These are phyloP conservation scores for Sardinella longiceps DNA, from an alignment of 2,797 vertebrate genomes.

Conservation along the genomic window DNA sequence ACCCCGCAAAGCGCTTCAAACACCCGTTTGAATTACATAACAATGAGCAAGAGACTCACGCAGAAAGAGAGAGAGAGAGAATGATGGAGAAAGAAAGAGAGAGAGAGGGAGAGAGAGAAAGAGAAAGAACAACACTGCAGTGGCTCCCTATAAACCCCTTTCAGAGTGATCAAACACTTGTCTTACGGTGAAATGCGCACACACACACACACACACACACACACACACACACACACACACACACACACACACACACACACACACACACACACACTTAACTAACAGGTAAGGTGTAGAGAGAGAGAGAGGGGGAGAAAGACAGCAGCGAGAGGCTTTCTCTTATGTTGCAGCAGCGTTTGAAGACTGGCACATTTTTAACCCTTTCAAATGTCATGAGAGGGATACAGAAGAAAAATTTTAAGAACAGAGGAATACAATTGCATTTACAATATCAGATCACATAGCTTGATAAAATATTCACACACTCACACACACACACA, in stretches of 20 bases:
- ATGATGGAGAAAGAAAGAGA: not conserved
- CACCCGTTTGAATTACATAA: constrained; percentile 72
- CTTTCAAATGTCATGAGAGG: not conserved
- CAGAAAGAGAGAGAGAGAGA: constrained; percentile 14
- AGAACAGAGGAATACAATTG: not conserved
- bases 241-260: constrained; percentile 9
- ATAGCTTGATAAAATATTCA: constrained; percentile 7
- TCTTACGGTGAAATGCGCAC: constrained; percentile 5
- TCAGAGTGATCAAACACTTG: constrained; percentile 16
- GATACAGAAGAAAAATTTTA: not conserved
- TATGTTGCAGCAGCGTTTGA: not conserved
- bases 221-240: not conserved
- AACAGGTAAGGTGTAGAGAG: constrained; percentile 15
- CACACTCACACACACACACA: not conserved
- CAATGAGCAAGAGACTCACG: constrained; percentile 30
- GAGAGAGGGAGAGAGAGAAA: not conserved
- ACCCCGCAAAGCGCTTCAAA: constrained; percentile 61
- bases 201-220: not conserved
- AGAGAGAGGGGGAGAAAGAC: not conserved
- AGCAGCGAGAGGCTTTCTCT: not conserved
- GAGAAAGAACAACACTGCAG: constrained; percentile 10
- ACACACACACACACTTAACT: constrained; percentile 9
- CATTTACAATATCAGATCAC: constrained; percentile 18
- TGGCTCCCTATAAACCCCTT: constrained; percentile 11
- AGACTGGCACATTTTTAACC: constrained; percentile 12